Base-by-base conservation (phyloP, 2,888 invertebrate genomes). In the Stegana nigrithorax region DNA sequence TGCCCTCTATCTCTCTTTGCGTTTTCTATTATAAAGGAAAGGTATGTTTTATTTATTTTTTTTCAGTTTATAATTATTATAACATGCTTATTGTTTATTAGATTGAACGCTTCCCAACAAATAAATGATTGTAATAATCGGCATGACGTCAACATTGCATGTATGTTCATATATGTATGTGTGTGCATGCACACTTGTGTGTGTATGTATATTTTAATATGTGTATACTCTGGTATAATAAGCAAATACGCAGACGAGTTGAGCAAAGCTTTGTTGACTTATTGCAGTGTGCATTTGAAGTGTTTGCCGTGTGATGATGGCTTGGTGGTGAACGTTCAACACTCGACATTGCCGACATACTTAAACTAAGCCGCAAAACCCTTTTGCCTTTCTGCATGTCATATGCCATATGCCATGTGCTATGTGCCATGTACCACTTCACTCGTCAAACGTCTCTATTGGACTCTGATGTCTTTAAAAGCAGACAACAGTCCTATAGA, bases 241-340 rank as follows among this genome's bases (percentile, higher is more conserved):
- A 2, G 23, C 10, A 47, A 10, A 47, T 47, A 47, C 23, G n/a
- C 23, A 21, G 12, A 17, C 23, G n/a, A 21, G 23, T 23, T 53
- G 17, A 32, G 21, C 12, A n/a, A 19, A 50, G 25, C 53, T 19
- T 53, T 51, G 8, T 26, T n/a, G n/a, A 47, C 27, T 51, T 44
- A n/a, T 39, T 39, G 39, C 39, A 39, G 8, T 17, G 21, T 32
- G 32, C 53, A 53, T 32, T 53, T 32, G 8, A 53, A 29, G 32
- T 53, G 32, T 53, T 53, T 53, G 53, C 53, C 32, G 19, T 17
- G 12, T 53, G 53, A 53, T 19, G 45, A 19, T 14, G 23, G n/a
- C n/a, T n/a, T n/a, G n/a, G n/a, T n/a, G n/a, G n/a, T n/a, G n/a
- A n/a, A 39, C 39, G 39, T 17, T 39, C 14, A n/a, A 39, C 39